Evolutionary conservation across 2,797 vertebrate genomes (phyloP).

Genomic region (Acanthornis magna): DNA sequence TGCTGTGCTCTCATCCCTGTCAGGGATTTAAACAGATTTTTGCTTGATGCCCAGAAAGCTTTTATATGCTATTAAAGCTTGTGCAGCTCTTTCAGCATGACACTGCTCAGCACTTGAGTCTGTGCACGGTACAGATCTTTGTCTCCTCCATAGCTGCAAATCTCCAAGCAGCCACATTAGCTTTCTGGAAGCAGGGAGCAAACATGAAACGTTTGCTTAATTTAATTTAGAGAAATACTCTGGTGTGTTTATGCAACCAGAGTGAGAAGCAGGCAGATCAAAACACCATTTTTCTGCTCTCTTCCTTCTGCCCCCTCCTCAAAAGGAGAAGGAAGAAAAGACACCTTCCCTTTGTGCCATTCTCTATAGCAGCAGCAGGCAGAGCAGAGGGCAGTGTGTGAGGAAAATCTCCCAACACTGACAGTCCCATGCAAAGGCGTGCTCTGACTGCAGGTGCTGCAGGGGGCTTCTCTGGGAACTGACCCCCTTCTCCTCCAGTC

Average conservation of each 20-base stretch:
- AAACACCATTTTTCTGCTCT: not conserved
- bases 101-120: not conserved
- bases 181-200: not conserved
- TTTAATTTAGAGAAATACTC: conserved; percentile 28
- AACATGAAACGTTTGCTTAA: conserved; percentile 41
- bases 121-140: conserved; percentile 1
- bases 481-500: not conserved
- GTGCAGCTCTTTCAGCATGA: not conserved
- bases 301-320: not conserved
- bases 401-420: not conserved
- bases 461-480: not conserved
- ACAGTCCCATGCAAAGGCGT: accelerated
- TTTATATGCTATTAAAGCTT: not conserved
- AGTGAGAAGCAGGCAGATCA: not conserved
- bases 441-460: not conserved
- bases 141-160: not conserved
- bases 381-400: not conserved
- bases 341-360: not conserved
- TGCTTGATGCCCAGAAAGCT: conserved; percentile 30
- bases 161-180: conserved; percentile 27
- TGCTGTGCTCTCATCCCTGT: not conserved
- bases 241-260: not conserved
- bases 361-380: not conserved
- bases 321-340: not conserved
- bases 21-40: conserved; percentile 42